Evolutionary conservation across 2,797 vertebrate genomes (phyloP).

Genomic region (Mionectes olivaceus): DNA sequence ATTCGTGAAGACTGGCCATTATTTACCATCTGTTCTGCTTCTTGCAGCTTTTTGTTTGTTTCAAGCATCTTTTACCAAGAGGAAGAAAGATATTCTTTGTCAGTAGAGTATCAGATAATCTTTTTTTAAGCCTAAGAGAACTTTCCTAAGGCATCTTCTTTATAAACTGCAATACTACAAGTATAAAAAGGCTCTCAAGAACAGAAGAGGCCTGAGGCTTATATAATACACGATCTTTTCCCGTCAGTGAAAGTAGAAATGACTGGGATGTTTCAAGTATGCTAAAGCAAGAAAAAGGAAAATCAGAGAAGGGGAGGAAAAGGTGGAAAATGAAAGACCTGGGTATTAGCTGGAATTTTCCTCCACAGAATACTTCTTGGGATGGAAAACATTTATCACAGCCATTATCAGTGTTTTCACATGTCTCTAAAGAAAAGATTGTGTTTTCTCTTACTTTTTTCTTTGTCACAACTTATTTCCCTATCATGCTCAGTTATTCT

Average conservation of each 20-base stretch:
- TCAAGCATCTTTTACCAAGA: neutral
- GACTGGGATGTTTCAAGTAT: neutral
- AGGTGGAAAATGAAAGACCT: neutral
- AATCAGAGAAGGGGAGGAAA: neutral
- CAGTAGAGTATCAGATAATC: slow-evolving; percentile 1
- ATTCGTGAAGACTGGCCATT: no score
- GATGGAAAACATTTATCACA: neutral
- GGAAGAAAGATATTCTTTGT: slow-evolving; percentile 13
- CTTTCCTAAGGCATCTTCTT: neutral
- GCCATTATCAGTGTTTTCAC: neutral
- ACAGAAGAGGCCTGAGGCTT: neutral
- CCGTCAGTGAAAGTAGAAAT: neutral
- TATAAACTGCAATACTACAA: neutral
- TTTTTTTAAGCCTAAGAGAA: slow-evolving; percentile 14
- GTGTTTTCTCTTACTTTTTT: neutral
- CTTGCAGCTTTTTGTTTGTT: slow-evolving; percentile 21
- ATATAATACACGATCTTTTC: neutral
- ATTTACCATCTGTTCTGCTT: slow-evolving; percentile 1
- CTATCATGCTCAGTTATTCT: neutral
- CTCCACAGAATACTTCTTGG: neutral
- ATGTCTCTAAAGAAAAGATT: neutral
- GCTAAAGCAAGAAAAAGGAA: neutral
- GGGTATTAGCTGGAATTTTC: neutral
- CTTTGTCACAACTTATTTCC: neutral
- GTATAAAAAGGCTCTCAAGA: neutral